Percentiles rank a stretch among this genome's conserved stretches.
phyloP scores from a whole-genome alignment of 1,140 invertebrate species.

The Pectinophora gossypiella region DNA sequence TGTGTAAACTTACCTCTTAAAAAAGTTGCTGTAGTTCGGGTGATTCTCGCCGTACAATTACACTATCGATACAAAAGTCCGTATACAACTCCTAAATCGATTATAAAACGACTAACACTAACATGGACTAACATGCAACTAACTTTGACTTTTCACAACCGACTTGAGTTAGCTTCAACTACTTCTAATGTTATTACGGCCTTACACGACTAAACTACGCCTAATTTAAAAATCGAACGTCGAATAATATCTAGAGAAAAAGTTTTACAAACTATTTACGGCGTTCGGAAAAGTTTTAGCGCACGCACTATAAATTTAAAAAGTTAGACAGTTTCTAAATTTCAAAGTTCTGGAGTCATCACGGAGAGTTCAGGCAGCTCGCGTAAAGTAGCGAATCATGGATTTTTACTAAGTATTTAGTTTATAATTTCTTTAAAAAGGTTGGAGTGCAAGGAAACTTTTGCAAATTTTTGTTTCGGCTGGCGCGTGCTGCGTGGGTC shows the following conservation, averaged over 20 bases:
- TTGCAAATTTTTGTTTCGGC: no score
- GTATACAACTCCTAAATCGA: slow-evolving; percentile 6
- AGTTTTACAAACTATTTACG: not conserved
- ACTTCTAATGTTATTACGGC: not conserved
- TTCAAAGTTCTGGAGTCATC: no score
- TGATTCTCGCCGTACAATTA: not conserved
- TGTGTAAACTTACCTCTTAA: slow-evolving; percentile 7
- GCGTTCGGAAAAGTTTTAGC: not conserved
- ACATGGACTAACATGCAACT: not conserved
- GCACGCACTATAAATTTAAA: not conserved
- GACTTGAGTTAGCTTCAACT: slow-evolving; percentile 21
- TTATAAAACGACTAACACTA: slow-evolving; percentile 9
- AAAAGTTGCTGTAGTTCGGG: not conserved
- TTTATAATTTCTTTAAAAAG: no score
- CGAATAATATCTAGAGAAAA: not conserved
- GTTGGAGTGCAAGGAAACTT: no score
- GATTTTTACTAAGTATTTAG: no score
- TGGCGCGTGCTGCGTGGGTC: slow-evolving; percentile 49
- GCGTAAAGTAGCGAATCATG: no score
- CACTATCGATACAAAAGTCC: not conserved
- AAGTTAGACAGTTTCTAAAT: no score
- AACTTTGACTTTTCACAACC: slow-evolving; percentile 20
- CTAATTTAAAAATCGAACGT: no score
- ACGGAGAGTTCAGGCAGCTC: no score
- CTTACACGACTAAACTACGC: not conserved